Evolutionary conservation across 2,797 vertebrate species (phyloP).

Genomic region (Malurus splendens): DNA sequence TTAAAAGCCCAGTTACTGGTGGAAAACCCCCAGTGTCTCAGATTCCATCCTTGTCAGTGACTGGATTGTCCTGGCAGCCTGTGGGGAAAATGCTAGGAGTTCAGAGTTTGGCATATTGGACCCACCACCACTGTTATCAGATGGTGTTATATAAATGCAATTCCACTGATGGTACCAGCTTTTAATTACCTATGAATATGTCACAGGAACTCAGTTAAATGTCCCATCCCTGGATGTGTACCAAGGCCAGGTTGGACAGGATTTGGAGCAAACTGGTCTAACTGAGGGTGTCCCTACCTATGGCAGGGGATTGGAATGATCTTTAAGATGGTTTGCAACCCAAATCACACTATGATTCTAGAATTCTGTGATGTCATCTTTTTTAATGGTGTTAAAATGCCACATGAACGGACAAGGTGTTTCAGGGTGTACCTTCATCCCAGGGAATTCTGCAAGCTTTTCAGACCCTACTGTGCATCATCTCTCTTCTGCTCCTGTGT

Average conservation of each 20-base stretch:
- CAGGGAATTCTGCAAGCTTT: background rate
- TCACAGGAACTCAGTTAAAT: background rate
- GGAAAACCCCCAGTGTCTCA: no score
- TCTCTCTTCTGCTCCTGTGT: background rate
- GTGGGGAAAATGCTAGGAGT: background rate
- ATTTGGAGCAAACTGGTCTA: background rate
- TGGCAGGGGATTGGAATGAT: background rate
- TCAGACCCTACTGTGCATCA: background rate
- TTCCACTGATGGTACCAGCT: background rate
- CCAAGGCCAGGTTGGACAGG: background rate
- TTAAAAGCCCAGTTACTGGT: background rate
- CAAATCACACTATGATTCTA: background rate
- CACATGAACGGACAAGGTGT: accelerated
- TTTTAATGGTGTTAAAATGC: background rate
- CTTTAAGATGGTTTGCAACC: background rate
- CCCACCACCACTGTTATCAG: background rate
- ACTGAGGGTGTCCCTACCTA: background rate
- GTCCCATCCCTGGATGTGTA: background rate
- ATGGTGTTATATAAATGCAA: background rate
- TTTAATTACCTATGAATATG: background rate
- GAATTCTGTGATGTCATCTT: background rate
- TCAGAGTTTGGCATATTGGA: background rate
- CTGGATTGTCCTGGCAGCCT: background rate
- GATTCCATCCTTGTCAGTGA: accelerated
- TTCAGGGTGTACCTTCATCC: background rate